Conservation (phyloP, 2,113 vertebrate genomes). For the Zootoca vivipara region DNA sequence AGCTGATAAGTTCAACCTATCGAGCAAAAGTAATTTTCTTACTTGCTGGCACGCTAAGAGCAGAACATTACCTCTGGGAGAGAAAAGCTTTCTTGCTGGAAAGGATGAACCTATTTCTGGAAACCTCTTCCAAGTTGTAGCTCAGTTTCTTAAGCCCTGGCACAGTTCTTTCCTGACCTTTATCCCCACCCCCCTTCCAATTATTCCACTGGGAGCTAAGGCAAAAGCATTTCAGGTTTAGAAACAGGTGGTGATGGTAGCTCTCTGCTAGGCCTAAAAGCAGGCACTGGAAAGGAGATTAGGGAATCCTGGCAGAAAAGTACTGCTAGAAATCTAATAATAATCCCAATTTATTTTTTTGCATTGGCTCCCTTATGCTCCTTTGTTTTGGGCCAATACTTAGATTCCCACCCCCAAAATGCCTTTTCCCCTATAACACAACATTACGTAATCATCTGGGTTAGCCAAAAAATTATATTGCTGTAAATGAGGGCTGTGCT, state of each 20-base stretch:
- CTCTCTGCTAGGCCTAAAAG: slow-evolving; percentile 15
- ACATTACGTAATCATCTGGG: slow-evolving; percentile 11
- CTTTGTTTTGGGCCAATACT: slow-evolving; percentile 22
- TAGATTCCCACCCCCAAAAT: slow-evolving; percentile 27
- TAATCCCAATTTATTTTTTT: slow-evolving; percentile 17
- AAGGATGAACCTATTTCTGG: slow-evolving; percentile 46
- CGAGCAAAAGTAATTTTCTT: not conserved
- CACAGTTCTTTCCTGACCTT: slow-evolving; percentile 23
- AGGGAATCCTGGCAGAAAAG: slow-evolving; percentile 39
- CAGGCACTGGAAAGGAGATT: not conserved
- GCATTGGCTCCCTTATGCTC: not conserved
- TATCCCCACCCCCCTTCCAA: not conserved
- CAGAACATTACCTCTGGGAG: slow-evolving; percentile 6
- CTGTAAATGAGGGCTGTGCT: not conserved
- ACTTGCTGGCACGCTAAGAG: slow-evolving; percentile 27
- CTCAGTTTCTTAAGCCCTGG: slow-evolving; percentile 40
- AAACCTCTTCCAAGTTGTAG: slow-evolving; percentile 47
- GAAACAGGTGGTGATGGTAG: slow-evolving; percentile 52
- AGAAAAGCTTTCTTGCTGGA: slow-evolving; percentile 4
- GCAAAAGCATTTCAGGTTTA: slow-evolving; percentile 30
- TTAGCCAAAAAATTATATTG: slow-evolving; percentile 6
- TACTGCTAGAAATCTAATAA: slow-evolving; percentile 25
- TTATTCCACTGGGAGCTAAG: slow-evolving; percentile 52
- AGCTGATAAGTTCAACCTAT: not conserved
- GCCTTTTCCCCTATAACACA: slow-evolving; percentile 14